These are phyloP conservation scores for Whitmania pigra DNA, from an alignment of 1,140 invertebrate species.

Conservation along the genomic window DNA sequence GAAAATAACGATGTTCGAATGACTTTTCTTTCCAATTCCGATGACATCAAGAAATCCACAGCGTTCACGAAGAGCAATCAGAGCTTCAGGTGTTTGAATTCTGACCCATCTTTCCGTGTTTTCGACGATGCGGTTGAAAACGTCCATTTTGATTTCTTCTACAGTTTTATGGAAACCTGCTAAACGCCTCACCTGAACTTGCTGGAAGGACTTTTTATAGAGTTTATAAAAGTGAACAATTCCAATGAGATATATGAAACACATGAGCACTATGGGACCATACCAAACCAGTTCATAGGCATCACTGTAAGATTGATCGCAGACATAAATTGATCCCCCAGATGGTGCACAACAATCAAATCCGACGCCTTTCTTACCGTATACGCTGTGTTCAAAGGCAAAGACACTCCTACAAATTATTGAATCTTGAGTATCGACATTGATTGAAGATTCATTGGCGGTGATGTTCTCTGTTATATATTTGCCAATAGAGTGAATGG, in stretches of 20 bases:
- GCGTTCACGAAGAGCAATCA: conserved; percentile 1
- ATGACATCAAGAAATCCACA: conserved; percentile 12
- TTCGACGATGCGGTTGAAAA: conserved; percentile 6
- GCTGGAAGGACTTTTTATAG: background rate
- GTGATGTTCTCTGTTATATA: conserved; percentile 16
- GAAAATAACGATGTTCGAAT: background rate
- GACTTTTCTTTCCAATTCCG: conserved; percentile 11
- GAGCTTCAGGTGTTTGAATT: conserved; percentile 3
- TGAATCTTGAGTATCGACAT: background rate
- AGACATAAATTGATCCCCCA: conserved; percentile 1
- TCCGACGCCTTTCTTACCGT: conserved; percentile 8
- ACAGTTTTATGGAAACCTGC: conserved; percentile 11
- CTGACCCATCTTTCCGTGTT: conserved; percentile 1
- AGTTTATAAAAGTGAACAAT: conserved; percentile 16
- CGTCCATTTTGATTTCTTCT: conserved; percentile 14
- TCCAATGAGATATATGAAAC: conserved; percentile 11
- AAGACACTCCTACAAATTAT: conserved; percentile 14
- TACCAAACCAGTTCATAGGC: conserved; percentile 18
- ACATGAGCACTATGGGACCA: conserved; percentile 14
- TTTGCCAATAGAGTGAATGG: conserved; percentile 3
- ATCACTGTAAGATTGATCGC: conserved; percentile 1
- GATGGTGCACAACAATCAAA: conserved; percentile 15
- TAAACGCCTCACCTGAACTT: conserved; percentile 1
- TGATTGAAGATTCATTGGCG: conserved; percentile 2
- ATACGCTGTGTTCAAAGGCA: conserved; percentile 12